A percentile compares a stretch with the other conserved stretches of the same genome.
Evolutionary conservation across 2,888 invertebrate species (phyloP).

Genomic region (Polyploca ridens): DNA sequence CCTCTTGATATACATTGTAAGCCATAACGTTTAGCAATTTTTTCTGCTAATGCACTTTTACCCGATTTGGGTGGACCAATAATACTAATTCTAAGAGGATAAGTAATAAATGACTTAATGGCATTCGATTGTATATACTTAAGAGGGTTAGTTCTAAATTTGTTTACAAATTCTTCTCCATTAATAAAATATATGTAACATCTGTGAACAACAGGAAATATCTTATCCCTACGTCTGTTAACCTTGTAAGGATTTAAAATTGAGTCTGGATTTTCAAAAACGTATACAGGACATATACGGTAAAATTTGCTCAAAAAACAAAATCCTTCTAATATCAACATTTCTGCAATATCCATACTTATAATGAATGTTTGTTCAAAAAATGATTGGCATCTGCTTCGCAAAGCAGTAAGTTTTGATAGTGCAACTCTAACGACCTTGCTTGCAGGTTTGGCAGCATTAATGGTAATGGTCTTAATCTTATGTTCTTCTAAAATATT

Average conservation of each 20-base stretch:
- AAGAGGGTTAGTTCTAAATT: conserved; percentile 83
- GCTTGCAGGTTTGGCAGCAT: conserved; percentile 61
- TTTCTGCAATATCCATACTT: conserved; percentile 81
- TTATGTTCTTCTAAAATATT: conserved; percentile 65
- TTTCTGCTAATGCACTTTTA: conserved; percentile 82
- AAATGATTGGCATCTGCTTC: conserved; percentile 75
- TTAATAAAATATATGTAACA: conserved; percentile 85
- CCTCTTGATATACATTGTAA: conserved; percentile 83
- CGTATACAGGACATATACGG: conserved; percentile 86
- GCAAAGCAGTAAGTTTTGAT: conserved; percentile 54
- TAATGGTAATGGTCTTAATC: conserved; percentile 72
- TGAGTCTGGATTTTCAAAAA: conserved; percentile 74
- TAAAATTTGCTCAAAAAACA: conserved; percentile 86
- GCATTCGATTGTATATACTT: conserved; percentile 76
- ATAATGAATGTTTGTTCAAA: conserved; percentile 85
- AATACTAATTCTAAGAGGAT: conserved; percentile 82
- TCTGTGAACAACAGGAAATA: conserved; percentile 85
- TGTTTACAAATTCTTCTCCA: conserved; percentile 70
- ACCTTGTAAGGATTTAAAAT: conserved; percentile 79
- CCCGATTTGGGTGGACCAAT: conserved; percentile 87
- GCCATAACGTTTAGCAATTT: conserved; percentile 81
- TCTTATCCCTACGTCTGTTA: conserved; percentile 59
- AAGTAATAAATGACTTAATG: conserved; percentile 69
- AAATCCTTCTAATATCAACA: conserved; percentile 83
- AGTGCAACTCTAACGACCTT: conserved; percentile 59